Evolutionary conservation across 2,888 invertebrate species (phyloP).

Genomic region (Drosophila stalkeri): DNA sequence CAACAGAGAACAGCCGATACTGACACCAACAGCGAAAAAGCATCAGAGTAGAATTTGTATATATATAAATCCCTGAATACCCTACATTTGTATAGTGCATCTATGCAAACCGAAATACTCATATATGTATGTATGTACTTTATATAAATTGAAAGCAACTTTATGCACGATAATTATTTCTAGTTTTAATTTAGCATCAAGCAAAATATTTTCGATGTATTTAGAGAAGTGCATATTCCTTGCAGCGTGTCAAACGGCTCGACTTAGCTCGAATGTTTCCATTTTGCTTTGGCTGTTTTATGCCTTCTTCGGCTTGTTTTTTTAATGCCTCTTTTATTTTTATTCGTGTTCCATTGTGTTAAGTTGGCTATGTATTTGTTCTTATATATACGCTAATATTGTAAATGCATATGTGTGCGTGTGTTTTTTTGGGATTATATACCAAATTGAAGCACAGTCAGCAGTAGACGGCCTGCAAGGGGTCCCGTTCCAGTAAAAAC

Average conservation of each 20-base stretch:
- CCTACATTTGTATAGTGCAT: conserved; percentile 2
- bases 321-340: conserved; percentile 59
- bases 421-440: conserved; percentile 50
- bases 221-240: background rate
- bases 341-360: conserved; percentile 55
- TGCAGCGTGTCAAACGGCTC: conserved; percentile 23
- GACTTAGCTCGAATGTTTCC: conserved; percentile 14
- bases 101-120: background rate
- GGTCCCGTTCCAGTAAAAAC: conserved; percentile 24
- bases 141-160: background rate
- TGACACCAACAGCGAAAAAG: conserved; percentile 35
- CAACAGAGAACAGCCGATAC: conserved; percentile 40
- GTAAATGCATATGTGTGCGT: background rate
- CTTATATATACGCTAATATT: conserved; percentile 4
- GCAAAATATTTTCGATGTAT: background rate
- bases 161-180: background rate
- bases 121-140: background rate
- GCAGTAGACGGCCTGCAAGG: conserved; percentile 11
- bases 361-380: conserved; percentile 22
- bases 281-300: conserved; percentile 20
- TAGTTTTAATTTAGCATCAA: background rate
- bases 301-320: conserved; percentile 38
- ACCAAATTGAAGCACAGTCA: conserved; percentile 31
- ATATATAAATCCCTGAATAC: conserved; percentile 3
- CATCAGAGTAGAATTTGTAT: background rate